Conservation (phyloP, 1,140 invertebrate species). For the Drosophila pallidifrons region DNA sequence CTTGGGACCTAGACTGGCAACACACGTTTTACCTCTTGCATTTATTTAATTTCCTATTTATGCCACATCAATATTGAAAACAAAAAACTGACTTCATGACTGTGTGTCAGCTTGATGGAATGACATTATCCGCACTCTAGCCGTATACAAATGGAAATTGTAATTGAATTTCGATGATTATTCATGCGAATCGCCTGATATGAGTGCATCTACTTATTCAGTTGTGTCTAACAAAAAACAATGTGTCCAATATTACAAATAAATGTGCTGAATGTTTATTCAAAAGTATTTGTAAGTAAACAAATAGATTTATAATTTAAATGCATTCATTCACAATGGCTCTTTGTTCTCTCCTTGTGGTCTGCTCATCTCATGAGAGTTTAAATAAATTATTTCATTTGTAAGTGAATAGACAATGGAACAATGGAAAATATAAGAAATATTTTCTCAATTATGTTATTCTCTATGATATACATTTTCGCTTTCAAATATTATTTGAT, state of each 20-base stretch:
- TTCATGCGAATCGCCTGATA: constrained; percentile 26
- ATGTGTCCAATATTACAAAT: background rate
- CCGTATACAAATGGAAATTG: constrained; percentile 32
- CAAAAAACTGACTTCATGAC: constrained; percentile 16
- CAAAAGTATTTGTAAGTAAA: background rate
- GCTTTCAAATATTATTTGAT: too few relatives aligned
- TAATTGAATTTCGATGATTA: constrained; percentile 44
- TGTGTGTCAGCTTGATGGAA: constrained; percentile 12
- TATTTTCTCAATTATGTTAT: too few relatives aligned
- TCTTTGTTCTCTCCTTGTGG: background rate
- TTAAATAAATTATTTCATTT: background rate
- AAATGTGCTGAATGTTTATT: background rate
- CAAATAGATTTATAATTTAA: background rate
- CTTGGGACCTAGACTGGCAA: background rate
- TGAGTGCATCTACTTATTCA: constrained; percentile 2
- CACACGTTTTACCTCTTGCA: constrained; percentile 36
- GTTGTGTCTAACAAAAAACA: constrained; percentile 15
- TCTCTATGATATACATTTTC: too few relatives aligned
- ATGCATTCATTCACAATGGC: background rate
- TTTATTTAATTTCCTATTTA: constrained; percentile 75
- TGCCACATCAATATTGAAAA: constrained; percentile 29
- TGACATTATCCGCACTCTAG: background rate
- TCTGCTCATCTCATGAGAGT: background rate
- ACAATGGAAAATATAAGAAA: too few relatives aligned
- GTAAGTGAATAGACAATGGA: too few relatives aligned